Conservation (phyloP, 2,113 vertebrate species). For the Semnornis frantzii region DNA sequence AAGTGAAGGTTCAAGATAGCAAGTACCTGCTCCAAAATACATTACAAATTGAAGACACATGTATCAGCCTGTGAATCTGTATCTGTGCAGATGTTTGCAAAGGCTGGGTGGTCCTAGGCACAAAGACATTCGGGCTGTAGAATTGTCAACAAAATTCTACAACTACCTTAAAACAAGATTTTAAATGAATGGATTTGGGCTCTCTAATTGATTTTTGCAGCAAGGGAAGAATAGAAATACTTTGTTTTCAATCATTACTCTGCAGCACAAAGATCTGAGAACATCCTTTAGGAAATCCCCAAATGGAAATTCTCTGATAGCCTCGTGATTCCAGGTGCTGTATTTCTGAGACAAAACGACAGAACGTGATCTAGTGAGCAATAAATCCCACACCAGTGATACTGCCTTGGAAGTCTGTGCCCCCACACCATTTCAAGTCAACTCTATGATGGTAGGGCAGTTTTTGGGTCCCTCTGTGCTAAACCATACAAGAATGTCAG, state of each 20-base stretch:
- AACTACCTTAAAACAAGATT: background rate
- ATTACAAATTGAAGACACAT: background rate
- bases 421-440: background rate
- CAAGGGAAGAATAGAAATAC: background rate
- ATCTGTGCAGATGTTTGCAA: background rate
- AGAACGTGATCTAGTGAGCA: background rate
- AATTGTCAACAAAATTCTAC: background rate
- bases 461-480: background rate
- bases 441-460: background rate
- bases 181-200: background rate
- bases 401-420: background rate
- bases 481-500: background rate
- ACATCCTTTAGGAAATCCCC: background rate
- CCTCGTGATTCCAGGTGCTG: background rate
- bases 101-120: background rate
- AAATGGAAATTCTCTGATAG: background rate
- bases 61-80: background rate
- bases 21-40: constrained; percentile 19
- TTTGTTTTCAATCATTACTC: background rate
- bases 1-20: background rate
- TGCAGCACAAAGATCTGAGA: background rate
- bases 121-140: background rate
- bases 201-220: background rate
- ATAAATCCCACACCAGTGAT: background rate
- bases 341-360: background rate